Percentiles rank a stretch among this genome's conserved stretches.
Evolutionary conservation across 1,140 invertebrate genomes (phyloP).

Genomic region (Arion vulgaris): DNA sequence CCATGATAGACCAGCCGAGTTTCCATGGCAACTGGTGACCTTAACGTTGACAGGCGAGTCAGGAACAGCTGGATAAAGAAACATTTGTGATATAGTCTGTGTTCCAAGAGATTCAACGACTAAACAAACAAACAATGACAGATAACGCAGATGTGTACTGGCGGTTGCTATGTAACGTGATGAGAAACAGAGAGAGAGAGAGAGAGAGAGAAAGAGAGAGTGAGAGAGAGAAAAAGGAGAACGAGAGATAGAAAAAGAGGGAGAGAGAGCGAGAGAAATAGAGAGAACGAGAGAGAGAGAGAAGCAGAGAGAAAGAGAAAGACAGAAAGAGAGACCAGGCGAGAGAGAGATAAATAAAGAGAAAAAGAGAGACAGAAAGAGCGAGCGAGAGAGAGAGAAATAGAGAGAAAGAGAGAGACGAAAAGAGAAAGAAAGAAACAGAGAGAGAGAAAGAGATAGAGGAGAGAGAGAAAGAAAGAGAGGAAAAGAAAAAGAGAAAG

Average conservation of each 20-base stretch:
- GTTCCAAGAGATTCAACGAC: too few species aligned
- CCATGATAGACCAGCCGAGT: conserved; percentile 80
- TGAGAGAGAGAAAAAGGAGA: not conserved
- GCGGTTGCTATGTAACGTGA: too few species aligned
- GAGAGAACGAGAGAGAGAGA: not conserved
- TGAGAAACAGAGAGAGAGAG: not conserved
- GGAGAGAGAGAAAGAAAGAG: too few species aligned
- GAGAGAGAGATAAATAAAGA: not conserved
- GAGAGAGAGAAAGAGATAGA: not conserved
- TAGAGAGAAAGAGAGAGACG: too few species aligned
- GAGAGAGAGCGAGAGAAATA: not conserved
- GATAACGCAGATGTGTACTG: too few species aligned
- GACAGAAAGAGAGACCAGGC: not conserved
- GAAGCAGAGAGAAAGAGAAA: not conserved
- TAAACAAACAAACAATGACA: too few species aligned
- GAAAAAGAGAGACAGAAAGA: too few species aligned
- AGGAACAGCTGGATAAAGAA: conserved; percentile 83
- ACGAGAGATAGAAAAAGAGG: too few species aligned
- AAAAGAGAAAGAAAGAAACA: not conserved
- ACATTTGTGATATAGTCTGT: conserved; percentile 34
- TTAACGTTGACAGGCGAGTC: conserved; percentile 84
- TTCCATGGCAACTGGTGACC: conserved; percentile 75
- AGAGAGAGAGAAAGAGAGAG: not conserved
- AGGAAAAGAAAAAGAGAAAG: not conserved
- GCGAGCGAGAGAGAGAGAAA: too few species aligned